Base-by-base conservation (phyloP, 2,797 vertebrate genomes). In the Eulemur albifrons region DNA sequence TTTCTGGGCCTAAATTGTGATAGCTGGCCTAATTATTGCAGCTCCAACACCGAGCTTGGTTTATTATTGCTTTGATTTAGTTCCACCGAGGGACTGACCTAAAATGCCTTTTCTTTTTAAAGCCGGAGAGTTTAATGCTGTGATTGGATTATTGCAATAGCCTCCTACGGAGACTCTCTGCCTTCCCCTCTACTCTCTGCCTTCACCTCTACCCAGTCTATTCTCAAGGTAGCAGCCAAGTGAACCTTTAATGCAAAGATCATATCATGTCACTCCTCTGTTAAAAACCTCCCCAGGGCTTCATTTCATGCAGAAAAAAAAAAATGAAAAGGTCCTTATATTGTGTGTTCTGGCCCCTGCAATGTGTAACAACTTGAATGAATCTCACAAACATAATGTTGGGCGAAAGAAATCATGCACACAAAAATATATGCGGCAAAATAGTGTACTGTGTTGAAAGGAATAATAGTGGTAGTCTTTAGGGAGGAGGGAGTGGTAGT, bases 81-180 rank as follows among this genome's bases (percentile, higher is more conserved):
- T 81, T 88, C 82, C 72, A 63, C 88, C 21, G 70, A 95, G 95
- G 96, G 65, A 81, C 70, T 96, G 92, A 82, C 97, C 95, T 92
- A 85, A 96, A 95, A 94, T 65, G 15, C 17, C 83, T 97, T 92
- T 83, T 93, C 91, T 90, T 94, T 91, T 67, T 92, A 92, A 93
- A 96, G 61, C 59, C 14, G 21, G 67, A 93, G n/a, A 92, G 63
- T 57, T n/a, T 52, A 93, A 52, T 5, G 45, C 25, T 70, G 35
- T 82, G 63, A 59, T 32, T 67, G 25, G 15, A 83, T 72, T 54
- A 27, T n/a, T 57, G 52, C 35, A 30, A 38, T 5, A 40, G 23
- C 48, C 57, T 80, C 35, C 35, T 59, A 59, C 25, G 20, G 23
- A 45, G 18, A 43, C 27, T 76, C 40, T 91, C 67, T 61, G 83